Conservation (phyloP, 2,113 vertebrate genomes). For the Sinocyclocheilus maitianheensis region DNA sequence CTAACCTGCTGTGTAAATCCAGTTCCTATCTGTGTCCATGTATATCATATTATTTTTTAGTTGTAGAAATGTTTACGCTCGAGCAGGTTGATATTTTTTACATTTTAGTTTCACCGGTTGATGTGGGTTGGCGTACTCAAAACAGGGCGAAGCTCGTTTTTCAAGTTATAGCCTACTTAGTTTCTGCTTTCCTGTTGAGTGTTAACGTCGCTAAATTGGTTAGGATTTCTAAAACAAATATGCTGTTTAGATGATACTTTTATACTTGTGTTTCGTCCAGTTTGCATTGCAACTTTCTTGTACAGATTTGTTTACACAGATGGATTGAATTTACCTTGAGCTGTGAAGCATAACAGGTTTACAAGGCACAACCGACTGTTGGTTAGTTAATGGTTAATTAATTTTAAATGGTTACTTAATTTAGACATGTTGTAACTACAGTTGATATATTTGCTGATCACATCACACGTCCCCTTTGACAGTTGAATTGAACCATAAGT, state of each 20-base stretch:
- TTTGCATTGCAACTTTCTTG: not conserved
- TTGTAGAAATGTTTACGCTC: not conserved
- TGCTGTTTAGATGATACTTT: not conserved
- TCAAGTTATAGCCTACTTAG: slow-evolving; percentile 19
- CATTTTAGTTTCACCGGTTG: not conserved
- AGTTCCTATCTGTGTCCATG: rapidly evolving
- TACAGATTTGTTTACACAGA: slow-evolving; percentile 34
- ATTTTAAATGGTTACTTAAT: not conserved
- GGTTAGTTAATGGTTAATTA: too few relatives aligned
- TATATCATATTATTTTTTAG: not conserved
- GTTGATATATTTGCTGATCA: not conserved
- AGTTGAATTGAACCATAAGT: not conserved
- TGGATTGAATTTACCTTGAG: slow-evolving; percentile 8
- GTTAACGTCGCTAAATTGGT: not conserved
- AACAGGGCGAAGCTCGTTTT: slow-evolving; percentile 32
- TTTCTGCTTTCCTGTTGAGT: not conserved
- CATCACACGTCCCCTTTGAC: not conserved
- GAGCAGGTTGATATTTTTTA: not conserved
- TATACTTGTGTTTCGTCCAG: not conserved
- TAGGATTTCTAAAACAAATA: not conserved
- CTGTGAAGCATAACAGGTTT: not conserved
- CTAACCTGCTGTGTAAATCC: not conserved
- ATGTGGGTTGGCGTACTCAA: not conserved
- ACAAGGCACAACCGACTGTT: not conserved
- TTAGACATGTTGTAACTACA: not conserved